These are phyloP conservation scores for Liparis tanakae DNA, from an alignment of 2,797 vertebrate species.

Conservation along the genomic window DNA sequence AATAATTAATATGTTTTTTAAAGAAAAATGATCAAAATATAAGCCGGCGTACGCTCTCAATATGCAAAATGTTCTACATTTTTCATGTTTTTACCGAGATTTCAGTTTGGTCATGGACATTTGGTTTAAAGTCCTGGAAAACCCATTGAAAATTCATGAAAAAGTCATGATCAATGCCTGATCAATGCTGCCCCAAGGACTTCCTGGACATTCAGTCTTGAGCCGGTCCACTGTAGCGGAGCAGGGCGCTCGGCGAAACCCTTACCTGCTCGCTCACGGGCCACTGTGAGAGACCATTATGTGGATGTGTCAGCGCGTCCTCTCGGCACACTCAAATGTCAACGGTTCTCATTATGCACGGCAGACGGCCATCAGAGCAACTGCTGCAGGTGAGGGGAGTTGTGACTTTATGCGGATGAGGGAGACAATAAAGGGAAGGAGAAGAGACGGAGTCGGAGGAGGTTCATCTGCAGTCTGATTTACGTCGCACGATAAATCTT, in stretches of 20 bases:
- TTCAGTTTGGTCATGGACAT: too few species aligned
- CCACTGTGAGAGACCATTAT: conserved; percentile 56
- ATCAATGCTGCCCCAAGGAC: conserved; percentile 65
- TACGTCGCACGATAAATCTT: neutral
- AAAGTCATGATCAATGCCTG: too few species aligned
- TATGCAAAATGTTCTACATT: too few species aligned
- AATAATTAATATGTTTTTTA: too few species aligned
- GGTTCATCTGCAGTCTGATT: conserved; percentile 37
- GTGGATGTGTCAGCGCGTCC: conserved; percentile 66
- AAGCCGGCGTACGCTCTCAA: too few species aligned
- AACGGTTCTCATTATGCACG: conserved; percentile 73
- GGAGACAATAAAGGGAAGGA: neutral
- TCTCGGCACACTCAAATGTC: conserved; percentile 71
- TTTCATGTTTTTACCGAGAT: too few species aligned
- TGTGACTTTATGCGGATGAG: conserved; percentile 4
- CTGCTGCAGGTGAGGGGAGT: conserved; percentile 39
- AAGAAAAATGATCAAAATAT: too few species aligned
- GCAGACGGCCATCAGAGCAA: conserved; percentile 56
- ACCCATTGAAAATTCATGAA: too few species aligned
- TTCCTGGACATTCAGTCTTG: conserved; percentile 60
- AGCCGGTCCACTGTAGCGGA: conserved; percentile 31
- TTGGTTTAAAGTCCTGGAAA: too few species aligned
- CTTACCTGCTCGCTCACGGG: conserved; percentile 58
- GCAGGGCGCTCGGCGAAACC: conserved; percentile 13
- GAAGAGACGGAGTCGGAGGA: conserved; percentile 30